phyloP scores from a whole-genome alignment of 2,113 vertebrate genomes.

The Alaudala cheleensis region DNA sequence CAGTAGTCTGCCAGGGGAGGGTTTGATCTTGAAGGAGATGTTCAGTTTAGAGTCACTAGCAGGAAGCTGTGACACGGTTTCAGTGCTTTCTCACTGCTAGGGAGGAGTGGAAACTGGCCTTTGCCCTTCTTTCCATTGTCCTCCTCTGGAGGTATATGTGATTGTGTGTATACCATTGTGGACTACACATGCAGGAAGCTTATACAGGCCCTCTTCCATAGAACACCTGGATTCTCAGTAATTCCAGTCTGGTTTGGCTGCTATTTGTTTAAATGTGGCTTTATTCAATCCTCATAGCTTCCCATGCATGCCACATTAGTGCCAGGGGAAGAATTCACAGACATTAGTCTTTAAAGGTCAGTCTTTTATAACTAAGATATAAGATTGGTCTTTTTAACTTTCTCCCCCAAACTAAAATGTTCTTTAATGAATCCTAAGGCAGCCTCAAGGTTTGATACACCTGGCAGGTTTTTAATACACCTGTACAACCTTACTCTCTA shows the following conservation, averaged over 20 bases:
- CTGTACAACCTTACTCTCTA: not conserved
- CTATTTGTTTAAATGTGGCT: not conserved
- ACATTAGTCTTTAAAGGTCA: not conserved
- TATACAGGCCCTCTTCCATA: not conserved
- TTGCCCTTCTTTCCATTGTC: not conserved
- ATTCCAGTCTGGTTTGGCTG: not conserved
- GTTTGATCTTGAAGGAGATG: not conserved
- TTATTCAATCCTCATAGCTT: not conserved
- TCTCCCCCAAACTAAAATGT: not conserved
- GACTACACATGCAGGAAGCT: not conserved
- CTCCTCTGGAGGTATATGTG: not conserved
- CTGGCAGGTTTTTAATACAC: not conserved
- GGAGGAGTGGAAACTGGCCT: not conserved
- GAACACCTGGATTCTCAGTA: not conserved
- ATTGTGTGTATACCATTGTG: accelerated
- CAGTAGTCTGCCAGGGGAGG: accelerated
- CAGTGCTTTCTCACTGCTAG: not conserved
- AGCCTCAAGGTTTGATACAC: not conserved
- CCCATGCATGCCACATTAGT: not conserved
- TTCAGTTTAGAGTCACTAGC: not conserved
- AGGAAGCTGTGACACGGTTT: not conserved
- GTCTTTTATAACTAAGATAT: not conserved
- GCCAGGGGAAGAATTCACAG: not conserved
- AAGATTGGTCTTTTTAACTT: not conserved
- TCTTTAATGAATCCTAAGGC: not conserved